Evolutionary conservation across 2,797 vertebrate genomes (phyloP).

Genomic region (Phylloscopus collybita): DNA sequence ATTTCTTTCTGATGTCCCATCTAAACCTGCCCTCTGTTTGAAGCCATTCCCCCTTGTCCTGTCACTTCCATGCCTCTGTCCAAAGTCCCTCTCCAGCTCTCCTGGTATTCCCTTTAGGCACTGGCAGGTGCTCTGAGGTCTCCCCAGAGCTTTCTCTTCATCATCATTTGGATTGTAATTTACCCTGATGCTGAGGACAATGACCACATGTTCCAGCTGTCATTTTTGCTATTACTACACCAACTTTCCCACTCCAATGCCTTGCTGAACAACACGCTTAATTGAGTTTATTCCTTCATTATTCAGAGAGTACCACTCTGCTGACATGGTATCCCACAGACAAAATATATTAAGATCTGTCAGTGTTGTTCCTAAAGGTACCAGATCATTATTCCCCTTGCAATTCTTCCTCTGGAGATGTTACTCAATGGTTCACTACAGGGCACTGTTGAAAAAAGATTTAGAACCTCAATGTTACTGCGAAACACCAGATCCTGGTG

Average conservation of each 20-base stretch:
- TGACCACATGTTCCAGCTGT: not conserved
- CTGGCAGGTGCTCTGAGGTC: not conserved
- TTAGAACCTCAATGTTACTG: not conserved
- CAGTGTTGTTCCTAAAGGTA: not conserved
- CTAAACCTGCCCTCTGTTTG: not conserved
- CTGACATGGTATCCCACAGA: not conserved
- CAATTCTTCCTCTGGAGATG: not conserved
- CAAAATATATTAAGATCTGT: not conserved
- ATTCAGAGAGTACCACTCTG: not conserved
- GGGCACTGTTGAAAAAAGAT: not conserved
- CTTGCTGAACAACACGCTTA: not conserved
- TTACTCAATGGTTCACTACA: not conserved
- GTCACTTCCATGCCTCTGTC: not conserved
- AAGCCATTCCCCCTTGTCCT: not conserved
- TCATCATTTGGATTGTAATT: not conserved
- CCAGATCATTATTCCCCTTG: not conserved
- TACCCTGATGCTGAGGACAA: not conserved
- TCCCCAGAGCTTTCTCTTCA: not conserved
- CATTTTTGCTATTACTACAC: not conserved
- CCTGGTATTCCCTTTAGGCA: too few species aligned
- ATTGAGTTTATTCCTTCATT: not conserved
- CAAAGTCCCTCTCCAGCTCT: not conserved
- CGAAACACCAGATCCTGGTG: not conserved
- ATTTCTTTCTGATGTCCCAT: not conserved
- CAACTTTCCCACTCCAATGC: not conserved